Conservation (phyloP, 2,888 invertebrate genomes). For the Diarsia mendica region DNA sequence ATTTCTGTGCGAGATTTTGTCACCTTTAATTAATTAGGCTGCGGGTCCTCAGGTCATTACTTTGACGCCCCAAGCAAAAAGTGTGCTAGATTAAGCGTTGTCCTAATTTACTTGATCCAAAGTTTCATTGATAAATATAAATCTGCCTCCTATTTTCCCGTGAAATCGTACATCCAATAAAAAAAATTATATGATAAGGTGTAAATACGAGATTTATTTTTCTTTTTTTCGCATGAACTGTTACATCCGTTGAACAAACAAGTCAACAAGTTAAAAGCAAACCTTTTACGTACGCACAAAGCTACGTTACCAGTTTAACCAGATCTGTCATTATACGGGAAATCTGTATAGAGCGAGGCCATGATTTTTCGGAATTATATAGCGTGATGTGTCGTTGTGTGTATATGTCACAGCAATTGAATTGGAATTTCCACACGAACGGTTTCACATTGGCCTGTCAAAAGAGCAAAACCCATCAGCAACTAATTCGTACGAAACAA, state of each 20-base stretch:
- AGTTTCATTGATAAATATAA: slow-evolving; percentile 37
- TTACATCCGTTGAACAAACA: slow-evolving; percentile 30
- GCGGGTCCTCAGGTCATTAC: slow-evolving; percentile 24
- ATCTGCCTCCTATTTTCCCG: slow-evolving; percentile 9
- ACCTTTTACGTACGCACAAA: not conserved
- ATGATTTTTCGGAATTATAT: too few relatives aligned
- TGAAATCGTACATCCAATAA: slow-evolving; percentile 31
- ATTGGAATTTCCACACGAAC: slow-evolving; percentile 44
- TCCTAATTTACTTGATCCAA: slow-evolving; percentile 31
- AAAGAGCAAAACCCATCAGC: slow-evolving; percentile 40
- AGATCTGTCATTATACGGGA: too few relatives aligned
- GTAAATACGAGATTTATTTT: slow-evolving; percentile 37
- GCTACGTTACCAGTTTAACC: too few relatives aligned
- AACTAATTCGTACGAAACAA: slow-evolving; percentile 38
- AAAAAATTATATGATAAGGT: slow-evolving; percentile 30
- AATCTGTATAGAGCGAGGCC: too few relatives aligned
- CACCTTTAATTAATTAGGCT: slow-evolving; percentile 55
- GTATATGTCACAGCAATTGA: slow-evolving; percentile 35
- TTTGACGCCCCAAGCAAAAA: slow-evolving; percentile 45
- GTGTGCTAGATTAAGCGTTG: slow-evolving; percentile 25
- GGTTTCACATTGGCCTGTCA: slow-evolving; percentile 33
- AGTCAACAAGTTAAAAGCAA: slow-evolving; percentile 26
- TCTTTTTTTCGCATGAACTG: not conserved
- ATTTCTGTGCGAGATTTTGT: slow-evolving; percentile 36
- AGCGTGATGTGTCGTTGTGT: too few relatives aligned